Evolutionary conservation across 2,888 invertebrate genomes (phyloP), one percentile per base, ranked within the genome.

Genomic region (Argyresthia albistria): DNA sequence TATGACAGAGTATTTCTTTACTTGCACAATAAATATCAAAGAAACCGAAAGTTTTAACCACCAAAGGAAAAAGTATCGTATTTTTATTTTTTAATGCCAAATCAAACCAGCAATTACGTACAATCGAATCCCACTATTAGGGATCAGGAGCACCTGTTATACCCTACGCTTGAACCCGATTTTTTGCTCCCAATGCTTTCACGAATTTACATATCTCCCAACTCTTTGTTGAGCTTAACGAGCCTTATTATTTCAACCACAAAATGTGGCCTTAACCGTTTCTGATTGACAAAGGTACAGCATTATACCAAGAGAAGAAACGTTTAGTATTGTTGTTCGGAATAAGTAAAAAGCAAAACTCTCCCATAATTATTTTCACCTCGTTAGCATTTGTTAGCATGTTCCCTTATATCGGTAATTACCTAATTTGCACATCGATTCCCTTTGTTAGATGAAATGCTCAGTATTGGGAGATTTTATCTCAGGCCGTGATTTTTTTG

Each of bases 211-310:
- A 84, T 84, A 82, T 73, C 70, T 74, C 67, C 71, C 72, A 71
- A 70, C 67, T 76, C 78, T 75, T 79, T 76, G 77, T 76, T 71
- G 60, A 64, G 71, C 65, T 69, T 82, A 86, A 86, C 80, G 67
- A 83, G 76, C 73, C 73, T 75, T 77, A 82, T 86, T 84, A 84
- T 80, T 76, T 80, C 69, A 70, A 82, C 83, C 84, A 79, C 83
- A 83, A 79, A 80, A 75, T 71, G 65, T 74, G 65, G 70, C 73
- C 69, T 71, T 73, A 77, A 71, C 71, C 69, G 68, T 67, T 71
- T 70, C 65, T 76, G 81, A 82, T 80, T 83, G 83, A 83, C 80
- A 80, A 79, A 71, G 67, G 73, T 60, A 67, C 63, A 62, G 59
- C 60, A 60, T 49, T 37, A 64, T 70, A 64, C 75, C 71, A 73